Conservation (phyloP, 2,797 vertebrate species). For the Oceanodroma leucorhoa region DNA sequence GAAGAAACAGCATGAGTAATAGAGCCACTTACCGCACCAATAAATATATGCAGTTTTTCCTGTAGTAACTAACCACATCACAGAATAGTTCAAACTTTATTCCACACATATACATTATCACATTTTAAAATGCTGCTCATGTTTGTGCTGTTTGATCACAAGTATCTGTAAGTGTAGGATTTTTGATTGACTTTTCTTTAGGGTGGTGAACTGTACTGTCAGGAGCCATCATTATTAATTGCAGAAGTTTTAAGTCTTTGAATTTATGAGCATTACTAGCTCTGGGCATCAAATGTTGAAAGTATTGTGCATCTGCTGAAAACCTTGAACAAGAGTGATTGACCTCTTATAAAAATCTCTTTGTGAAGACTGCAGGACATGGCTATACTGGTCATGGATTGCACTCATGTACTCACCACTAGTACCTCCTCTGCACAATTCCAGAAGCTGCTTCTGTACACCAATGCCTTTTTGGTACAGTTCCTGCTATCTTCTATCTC, state of each 20-base stretch:
- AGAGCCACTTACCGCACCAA: background rate
- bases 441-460: background rate
- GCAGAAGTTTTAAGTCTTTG: background rate
- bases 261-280: background rate
- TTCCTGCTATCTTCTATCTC: background rate
- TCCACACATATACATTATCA: background rate
- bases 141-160: background rate
- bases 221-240: background rate
- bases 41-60: background rate
- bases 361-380: background rate
- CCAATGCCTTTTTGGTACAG: accelerated
- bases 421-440: background rate
- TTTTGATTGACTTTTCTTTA: background rate
- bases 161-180: background rate
- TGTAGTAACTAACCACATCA: background rate
- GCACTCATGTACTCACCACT: accelerated
- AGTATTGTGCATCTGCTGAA: background rate
- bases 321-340: background rate
- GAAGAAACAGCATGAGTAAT: constrained; percentile 19
- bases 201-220: background rate
- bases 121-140: background rate
- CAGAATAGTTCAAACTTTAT: background rate
- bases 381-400: background rate
- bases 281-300: background rate
- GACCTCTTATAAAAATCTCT: background rate